phyloP scores from a whole-genome alignment of 2,797 vertebrate species.

The Sebastes cheni region DNA sequence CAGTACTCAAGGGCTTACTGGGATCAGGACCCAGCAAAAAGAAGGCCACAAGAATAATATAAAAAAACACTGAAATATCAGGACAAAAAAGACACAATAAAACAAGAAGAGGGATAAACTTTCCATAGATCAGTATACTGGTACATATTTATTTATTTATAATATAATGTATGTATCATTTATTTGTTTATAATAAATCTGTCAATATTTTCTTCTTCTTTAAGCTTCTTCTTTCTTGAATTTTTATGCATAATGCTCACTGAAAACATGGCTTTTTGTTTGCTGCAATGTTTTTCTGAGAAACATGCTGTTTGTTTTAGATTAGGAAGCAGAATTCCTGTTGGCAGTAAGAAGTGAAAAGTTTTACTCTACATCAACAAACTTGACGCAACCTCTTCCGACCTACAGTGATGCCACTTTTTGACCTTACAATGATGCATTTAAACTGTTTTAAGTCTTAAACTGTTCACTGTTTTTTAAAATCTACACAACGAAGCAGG shows the following conservation, averaged over 20 bases:
- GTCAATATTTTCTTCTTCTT: neutral
- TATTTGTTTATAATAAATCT: no score
- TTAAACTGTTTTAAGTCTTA: neutral
- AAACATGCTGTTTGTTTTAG: neutral
- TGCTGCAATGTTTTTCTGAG: neutral
- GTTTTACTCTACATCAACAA: neutral
- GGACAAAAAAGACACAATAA: no score
- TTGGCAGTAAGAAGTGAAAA: neutral
- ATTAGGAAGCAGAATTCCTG: neutral
- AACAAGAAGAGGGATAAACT: no score
- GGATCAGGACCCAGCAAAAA: no score
- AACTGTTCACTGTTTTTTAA: neutral
- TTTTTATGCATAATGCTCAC: no score
- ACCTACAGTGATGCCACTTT: neutral
- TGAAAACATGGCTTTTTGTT: no score
- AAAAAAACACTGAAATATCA: no score
- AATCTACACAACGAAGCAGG: fast-evolving
- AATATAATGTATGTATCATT: no score
- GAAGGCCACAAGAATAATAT: no score
- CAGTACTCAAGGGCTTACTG: no score
- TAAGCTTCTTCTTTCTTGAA: neutral
- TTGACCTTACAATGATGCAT: neutral
- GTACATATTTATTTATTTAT: neutral
- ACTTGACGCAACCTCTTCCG: neutral
- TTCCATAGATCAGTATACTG: neutral